These are phyloP conservation scores for Bos javanicus DNA, from an alignment of 2,113 vertebrate genomes.

Conservation along the genomic window DNA sequence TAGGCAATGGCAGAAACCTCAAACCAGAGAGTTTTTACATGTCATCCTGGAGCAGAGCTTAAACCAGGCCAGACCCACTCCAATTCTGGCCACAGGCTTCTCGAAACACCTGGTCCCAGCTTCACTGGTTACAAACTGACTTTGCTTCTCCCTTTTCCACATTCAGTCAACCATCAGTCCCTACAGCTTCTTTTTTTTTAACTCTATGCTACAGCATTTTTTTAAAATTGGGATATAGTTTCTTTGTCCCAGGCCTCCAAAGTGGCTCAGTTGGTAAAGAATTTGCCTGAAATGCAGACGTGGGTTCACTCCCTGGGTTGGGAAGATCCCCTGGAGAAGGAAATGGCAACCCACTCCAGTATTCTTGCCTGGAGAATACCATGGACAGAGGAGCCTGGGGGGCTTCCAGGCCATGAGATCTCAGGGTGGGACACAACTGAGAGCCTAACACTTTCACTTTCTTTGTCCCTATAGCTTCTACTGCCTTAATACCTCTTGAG, in stretches of 20 bases:
- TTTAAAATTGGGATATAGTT: background rate
- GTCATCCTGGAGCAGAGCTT: background rate
- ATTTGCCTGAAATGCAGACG: background rate
- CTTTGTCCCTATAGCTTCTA: background rate
- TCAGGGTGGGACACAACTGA: background rate
- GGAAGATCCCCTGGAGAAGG: background rate
- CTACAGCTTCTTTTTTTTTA: background rate
- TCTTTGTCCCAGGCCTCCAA: background rate
- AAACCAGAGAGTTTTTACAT: background rate
- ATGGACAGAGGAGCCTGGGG: background rate
- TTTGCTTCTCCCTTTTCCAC: background rate
- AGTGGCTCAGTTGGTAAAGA: background rate
- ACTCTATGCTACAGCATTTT: background rate
- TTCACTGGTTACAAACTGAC: background rate
- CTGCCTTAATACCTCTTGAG: background rate
- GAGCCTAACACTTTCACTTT: background rate
- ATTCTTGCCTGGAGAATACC: background rate
- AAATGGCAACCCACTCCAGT: background rate
- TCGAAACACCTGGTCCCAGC: background rate
- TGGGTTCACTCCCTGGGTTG: background rate
- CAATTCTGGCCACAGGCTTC: background rate
- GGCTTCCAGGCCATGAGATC: background rate
- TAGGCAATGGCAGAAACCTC: background rate
- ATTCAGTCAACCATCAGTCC: background rate
- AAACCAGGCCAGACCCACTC: background rate